These are phyloP conservation scores for Phlogophora meticulosa DNA, from an alignment of 2,888 invertebrate genomes.

Conservation along the genomic window DNA sequence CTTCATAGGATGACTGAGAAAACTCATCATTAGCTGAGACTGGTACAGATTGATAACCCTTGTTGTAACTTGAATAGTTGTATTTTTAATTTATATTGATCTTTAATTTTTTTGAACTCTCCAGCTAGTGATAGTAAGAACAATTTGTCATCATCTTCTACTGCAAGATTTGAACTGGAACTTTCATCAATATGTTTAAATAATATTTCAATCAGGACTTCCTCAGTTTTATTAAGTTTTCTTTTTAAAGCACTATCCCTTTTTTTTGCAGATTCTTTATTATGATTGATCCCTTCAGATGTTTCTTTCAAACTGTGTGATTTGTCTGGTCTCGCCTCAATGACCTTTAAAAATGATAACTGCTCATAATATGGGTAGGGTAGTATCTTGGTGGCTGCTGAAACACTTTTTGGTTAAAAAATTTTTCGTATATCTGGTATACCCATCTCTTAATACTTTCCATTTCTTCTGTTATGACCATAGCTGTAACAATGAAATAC, in stretches of 20 bases:
- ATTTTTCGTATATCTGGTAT: not conserved
- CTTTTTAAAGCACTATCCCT: not conserved
- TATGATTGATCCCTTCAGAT: not conserved
- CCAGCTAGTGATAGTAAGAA: not conserved
- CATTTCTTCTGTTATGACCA: not conserved
- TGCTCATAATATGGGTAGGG: slow-evolving; percentile 1
- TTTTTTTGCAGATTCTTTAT: not conserved
- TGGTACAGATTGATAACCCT: too few relatives aligned
- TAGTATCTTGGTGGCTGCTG: not conserved
- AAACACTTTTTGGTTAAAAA: slow-evolving; percentile 1
- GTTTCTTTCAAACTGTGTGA: not conserved
- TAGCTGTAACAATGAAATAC: not conserved
- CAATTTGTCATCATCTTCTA: not conserved
- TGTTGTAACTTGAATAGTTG: too few relatives aligned
- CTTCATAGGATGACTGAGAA: too few relatives aligned
- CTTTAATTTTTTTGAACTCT: not conserved
- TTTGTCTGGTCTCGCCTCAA: not conserved
- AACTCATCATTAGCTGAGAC: too few relatives aligned
- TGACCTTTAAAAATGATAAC: not conserved
- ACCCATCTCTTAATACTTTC: not conserved
- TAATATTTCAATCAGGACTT: not conserved
- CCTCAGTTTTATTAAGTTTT: not conserved
- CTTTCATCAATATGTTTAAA: not conserved
- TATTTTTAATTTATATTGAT: too few relatives aligned
- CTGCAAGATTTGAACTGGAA: not conserved